These are phyloP conservation scores for Papilio dardanus DNA, from an alignment of 1,140 invertebrate species.

Conservation along the genomic window DNA sequence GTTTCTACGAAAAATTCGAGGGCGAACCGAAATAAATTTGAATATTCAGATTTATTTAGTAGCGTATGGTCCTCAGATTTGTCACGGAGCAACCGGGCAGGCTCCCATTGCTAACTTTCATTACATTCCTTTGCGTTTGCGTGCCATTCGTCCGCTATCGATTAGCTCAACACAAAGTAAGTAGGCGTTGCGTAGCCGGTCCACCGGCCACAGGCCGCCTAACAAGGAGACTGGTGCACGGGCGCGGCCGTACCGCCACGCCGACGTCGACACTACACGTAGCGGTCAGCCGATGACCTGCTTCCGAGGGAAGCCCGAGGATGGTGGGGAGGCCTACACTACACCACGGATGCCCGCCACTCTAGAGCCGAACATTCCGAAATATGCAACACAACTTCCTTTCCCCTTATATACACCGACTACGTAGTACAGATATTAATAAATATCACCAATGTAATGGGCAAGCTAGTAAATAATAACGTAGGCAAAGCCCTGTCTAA, in stretches of 20 bases:
- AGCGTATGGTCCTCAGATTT: conserved; percentile 5
- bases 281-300: conserved; percentile 74
- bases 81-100: conserved; percentile 8
- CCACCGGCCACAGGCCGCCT: conserved; percentile 53
- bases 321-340: conserved; percentile 53
- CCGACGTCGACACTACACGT: conserved; percentile 47
- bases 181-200: conserved; percentile 57
- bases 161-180: conserved; percentile 51
- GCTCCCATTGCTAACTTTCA: conserved; percentile 35
- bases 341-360: conserved; percentile 23
- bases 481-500: conserved; percentile 3
- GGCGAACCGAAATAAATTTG: not conserved
- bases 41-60: not conserved
- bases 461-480: not conserved
- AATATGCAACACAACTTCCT: conserved; percentile 14
- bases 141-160: conserved; percentile 51
- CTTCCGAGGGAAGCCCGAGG: conserved; percentile 69
- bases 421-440: not conserved
- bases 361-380: conserved; percentile 18
- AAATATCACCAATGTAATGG: not conserved
- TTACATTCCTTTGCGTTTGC: conserved; percentile 50
- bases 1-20: not conserved
- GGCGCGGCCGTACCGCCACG: conserved; percentile 51
- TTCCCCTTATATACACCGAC: conserved; percentile 13
- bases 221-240: conserved; percentile 52